These are phyloP conservation scores for Dasysyrphus tricinctus DNA, from an alignment of 2,888 invertebrate genomes.

Conservation along the genomic window DNA sequence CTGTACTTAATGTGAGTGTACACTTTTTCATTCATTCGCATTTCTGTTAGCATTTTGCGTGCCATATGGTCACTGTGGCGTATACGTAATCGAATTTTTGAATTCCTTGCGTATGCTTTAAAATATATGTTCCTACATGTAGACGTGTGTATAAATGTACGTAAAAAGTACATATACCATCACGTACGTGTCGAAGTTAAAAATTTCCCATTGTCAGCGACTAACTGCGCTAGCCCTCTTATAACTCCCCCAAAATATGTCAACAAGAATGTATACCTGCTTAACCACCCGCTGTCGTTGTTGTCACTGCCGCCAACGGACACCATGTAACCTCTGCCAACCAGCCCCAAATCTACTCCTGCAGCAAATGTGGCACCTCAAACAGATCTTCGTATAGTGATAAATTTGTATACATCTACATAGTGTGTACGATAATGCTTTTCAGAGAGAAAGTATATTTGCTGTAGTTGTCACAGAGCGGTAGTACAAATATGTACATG, in stretches of 20 bases:
- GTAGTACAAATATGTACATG: slow-evolving; percentile 72
- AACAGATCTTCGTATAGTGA: slow-evolving; percentile 32
- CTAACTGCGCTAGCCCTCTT: background rate
- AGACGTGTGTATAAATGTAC: too few species aligned
- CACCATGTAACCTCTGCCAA: too few species aligned
- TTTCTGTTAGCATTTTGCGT: slow-evolving; percentile 36
- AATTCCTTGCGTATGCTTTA: slow-evolving; percentile 47
- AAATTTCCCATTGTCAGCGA: slow-evolving; percentile 32
- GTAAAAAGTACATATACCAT: background rate
- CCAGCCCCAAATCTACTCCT: slow-evolving; percentile 1
- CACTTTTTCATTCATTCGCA: slow-evolving; percentile 8
- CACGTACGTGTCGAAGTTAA: slow-evolving; percentile 47
- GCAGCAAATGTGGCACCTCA: slow-evolving; percentile 47
- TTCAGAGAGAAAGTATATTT: slow-evolving; percentile 22
- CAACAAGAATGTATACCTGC: slow-evolving; percentile 67
- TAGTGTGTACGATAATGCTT: slow-evolving; percentile 12
- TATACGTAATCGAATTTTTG: slow-evolving; percentile 71
- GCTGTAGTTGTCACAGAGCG: slow-evolving; percentile 52
- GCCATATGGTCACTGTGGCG: slow-evolving; percentile 63
- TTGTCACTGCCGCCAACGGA: too few species aligned
- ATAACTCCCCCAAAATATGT: slow-evolving; percentile 27
- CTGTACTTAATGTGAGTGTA: slow-evolving; percentile 4
- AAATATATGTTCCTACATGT: background rate
- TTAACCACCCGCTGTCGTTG: background rate
- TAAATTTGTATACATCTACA: slow-evolving; percentile 12